A percentile compares a stretch with the other conserved stretches of the same genome.
These are phyloP conservation scores for Mus spretus DNA, from an alignment of 2,797 vertebrate species.

Conservation along the genomic window DNA sequence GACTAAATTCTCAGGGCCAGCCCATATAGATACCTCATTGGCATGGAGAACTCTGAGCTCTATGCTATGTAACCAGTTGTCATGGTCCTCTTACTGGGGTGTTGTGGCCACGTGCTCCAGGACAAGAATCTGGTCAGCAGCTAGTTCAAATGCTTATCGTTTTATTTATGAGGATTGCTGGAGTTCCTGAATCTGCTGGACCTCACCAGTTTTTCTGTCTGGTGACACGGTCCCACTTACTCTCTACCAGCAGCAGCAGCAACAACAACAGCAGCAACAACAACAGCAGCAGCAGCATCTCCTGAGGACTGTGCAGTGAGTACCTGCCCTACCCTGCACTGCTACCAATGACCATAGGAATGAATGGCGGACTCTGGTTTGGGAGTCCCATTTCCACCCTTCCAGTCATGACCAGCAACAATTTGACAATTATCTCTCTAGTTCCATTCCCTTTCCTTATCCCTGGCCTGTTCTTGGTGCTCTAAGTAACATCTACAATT, in stretches of 20 bases:
- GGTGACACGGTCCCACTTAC: not conserved
- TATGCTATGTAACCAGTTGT: not conserved
- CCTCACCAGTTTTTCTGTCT: not conserved
- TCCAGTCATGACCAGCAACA: not conserved
- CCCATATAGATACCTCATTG: not conserved
- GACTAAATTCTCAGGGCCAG: no score
- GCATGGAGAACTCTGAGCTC: not conserved
- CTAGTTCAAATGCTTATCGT: not conserved
- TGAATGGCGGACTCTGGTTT: no score
- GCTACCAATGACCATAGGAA: no score
- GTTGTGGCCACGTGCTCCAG: not conserved
- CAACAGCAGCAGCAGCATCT: not conserved
- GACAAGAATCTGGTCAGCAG: no score
- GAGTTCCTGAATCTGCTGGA: not conserved
- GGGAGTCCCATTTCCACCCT: not conserved
- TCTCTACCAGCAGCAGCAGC: not conserved
- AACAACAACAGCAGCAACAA: not conserved
- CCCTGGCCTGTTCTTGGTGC: not conserved
- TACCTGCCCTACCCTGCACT: not conserved
- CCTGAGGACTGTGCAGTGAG: not conserved
- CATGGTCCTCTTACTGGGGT: not conserved
- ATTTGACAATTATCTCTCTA: not conserved
- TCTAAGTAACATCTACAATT: not conserved
- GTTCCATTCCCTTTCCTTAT: not conserved
- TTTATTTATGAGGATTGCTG: not conserved